Conservation (phyloP, 2,113 vertebrate species). For the Melanocharis versteri region DNA sequence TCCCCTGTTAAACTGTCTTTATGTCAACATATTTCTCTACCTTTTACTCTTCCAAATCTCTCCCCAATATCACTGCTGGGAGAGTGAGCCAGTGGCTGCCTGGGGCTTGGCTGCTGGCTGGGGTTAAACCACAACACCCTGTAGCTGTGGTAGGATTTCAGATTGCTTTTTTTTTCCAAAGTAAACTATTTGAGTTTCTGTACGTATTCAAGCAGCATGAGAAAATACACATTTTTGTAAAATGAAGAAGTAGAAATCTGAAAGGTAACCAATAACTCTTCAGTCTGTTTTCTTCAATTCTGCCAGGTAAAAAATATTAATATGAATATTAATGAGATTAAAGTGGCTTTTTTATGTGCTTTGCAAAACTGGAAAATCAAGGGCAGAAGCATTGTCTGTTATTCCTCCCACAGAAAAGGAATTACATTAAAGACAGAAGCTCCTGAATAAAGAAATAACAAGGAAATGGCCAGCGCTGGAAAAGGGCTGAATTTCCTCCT, state of each 20-base stretch:
- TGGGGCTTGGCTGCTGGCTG: neutral
- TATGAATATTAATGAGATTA: neutral
- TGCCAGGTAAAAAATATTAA: neutral
- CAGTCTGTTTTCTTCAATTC: constrained; percentile 9
- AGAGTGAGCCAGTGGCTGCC: neutral
- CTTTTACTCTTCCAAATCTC: neutral
- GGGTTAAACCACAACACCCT: neutral
- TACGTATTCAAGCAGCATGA: neutral
- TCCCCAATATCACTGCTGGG: neutral
- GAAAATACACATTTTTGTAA: neutral
- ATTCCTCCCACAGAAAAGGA: neutral
- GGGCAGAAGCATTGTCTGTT: neutral
- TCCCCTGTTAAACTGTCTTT: neutral
- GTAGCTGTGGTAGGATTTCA: neutral
- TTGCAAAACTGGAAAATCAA: neutral
- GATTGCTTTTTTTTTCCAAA: neutral
- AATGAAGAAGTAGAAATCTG: constrained; percentile 16
- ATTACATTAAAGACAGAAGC: neutral
- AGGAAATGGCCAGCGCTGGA: neutral
- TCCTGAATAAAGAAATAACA: neutral
- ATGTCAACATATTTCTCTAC: neutral
- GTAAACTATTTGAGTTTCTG: neutral
- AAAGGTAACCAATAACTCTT: neutral
- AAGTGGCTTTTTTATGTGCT: neutral
- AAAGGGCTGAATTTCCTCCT: neutral